phyloP scores from a whole-genome alignment of 2,797 vertebrate species.

The Otolemur crassicaudatus region DNA sequence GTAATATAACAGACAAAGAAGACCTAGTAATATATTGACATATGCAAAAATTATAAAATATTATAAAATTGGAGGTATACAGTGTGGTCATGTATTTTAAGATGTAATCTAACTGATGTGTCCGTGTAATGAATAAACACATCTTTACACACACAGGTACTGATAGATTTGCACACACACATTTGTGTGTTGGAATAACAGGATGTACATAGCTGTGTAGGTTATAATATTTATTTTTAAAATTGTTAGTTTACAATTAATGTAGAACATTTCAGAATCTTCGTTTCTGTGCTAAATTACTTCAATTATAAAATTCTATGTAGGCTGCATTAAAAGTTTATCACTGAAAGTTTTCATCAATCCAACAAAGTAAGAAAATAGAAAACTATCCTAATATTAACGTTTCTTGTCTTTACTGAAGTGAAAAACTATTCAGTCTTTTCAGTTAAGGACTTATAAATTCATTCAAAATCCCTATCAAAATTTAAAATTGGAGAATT shows the following conservation, averaged over 20 bases:
- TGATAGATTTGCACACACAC: background rate
- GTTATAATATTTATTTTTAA: background rate
- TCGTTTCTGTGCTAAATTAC: background rate
- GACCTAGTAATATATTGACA: background rate
- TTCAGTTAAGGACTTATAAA: background rate
- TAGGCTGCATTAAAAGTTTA: background rate
- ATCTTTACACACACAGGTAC: background rate
- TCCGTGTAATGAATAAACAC: background rate
- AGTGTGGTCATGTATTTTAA: background rate
- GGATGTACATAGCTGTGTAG: background rate
- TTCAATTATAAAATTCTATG: background rate
- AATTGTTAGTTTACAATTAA: background rate
- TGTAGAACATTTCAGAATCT: background rate
- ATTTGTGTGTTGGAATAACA: background rate
- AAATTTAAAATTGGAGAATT: background rate
- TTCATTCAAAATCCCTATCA: background rate
- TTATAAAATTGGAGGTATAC: background rate
- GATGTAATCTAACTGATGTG: background rate
- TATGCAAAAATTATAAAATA: background rate
- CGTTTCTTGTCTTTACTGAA: background rate
- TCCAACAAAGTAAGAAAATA: background rate
- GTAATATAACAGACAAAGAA: background rate
- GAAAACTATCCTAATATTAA: background rate
- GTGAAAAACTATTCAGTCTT: background rate
- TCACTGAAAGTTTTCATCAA: background rate